Evolutionary conservation across 2,797 vertebrate species (phyloP).

Genomic region (Pseudotriccus pelzelni): DNA sequence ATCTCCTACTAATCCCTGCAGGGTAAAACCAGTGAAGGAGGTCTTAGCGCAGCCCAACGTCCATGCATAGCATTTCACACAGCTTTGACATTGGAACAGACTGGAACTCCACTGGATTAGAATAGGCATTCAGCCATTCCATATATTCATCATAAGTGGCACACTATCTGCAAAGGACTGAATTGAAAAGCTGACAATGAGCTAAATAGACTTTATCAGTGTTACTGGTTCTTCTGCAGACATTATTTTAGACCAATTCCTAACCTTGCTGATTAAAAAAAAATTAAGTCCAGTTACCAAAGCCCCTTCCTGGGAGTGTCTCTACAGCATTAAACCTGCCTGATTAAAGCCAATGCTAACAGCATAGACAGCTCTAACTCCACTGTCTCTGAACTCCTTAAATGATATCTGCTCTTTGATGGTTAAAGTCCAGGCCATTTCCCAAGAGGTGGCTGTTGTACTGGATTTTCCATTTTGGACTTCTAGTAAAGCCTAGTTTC

Average conservation of each 20-base stretch:
- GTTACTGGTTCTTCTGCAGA: not conserved
- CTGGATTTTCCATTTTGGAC: not conserved
- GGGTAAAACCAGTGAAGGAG: not conserved
- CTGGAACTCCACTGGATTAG: not conserved
- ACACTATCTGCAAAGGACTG: not conserved
- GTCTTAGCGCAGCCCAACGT: not conserved
- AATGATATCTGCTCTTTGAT: not conserved
- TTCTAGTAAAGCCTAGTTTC: not conserved
- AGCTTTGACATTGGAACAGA: not conserved
- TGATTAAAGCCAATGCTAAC: not conserved
- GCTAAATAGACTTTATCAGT: not conserved
- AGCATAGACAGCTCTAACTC: not conserved
- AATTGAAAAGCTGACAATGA: not conserved
- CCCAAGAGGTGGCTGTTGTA: not conserved
- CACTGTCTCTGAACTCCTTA: not conserved
- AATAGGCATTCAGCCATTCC: not conserved
- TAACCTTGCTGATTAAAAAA: not conserved
- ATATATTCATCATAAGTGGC: rapidly evolving
- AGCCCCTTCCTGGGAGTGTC: not conserved
- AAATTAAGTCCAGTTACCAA: not conserved
- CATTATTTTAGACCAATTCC: not conserved
- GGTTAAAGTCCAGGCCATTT: not conserved
- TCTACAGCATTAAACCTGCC: not conserved
- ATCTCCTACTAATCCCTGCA: not conserved
- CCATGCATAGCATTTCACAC: not conserved